A percentile compares a stretch with the other conserved stretches of the same genome.
These are phyloP conservation scores for Thereva nobilitata DNA, from an alignment of 2,888 invertebrate genomes.

Conservation along the genomic window DNA sequence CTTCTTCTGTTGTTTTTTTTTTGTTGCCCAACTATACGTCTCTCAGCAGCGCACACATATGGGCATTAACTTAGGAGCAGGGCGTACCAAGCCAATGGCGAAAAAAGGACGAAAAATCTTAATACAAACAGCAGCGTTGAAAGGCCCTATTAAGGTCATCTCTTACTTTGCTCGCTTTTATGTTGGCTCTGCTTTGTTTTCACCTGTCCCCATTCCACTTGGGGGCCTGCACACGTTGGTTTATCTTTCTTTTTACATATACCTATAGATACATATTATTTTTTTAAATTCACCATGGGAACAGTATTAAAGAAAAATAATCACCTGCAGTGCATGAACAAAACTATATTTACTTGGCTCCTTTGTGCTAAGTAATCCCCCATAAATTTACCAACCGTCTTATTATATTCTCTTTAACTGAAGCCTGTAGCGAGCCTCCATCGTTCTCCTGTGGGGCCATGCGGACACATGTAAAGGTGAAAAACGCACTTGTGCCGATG, in stretches of 20 bases:
- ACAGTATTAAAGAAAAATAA: constrained; percentile 42
- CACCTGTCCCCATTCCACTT: constrained; percentile 37
- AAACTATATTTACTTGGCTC: constrained; percentile 36
- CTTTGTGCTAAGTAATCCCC: constrained; percentile 39
- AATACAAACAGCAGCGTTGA: constrained; percentile 37
- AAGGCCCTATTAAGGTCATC: constrained; percentile 41
- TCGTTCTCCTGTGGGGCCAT: constrained; percentile 2
- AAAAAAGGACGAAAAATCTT: constrained; percentile 16
- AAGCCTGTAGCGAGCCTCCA: neutral
- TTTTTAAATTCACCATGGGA: constrained; percentile 41
- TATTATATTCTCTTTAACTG: constrained; percentile 29
- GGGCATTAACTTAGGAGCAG: constrained; percentile 14
- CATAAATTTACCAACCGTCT: constrained; percentile 39
- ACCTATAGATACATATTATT: neutral
- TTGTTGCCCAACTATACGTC: constrained; percentile 9
- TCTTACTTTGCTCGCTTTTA: constrained; percentile 37
- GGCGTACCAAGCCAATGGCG: constrained; percentile 30
- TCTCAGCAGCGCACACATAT: constrained; percentile 5
- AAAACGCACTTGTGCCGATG: constrained; percentile 25
- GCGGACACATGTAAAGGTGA: constrained; percentile 22
- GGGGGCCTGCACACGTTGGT: constrained; percentile 2
- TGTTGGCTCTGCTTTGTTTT: constrained; percentile 34
- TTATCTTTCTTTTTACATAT: constrained; percentile 32
- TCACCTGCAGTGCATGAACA: constrained; percentile 39
- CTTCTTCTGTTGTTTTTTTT: too few relatives aligned